phyloP scores from a whole-genome alignment of 2,113 vertebrate genomes.

The Muscicapa adusta region DNA sequence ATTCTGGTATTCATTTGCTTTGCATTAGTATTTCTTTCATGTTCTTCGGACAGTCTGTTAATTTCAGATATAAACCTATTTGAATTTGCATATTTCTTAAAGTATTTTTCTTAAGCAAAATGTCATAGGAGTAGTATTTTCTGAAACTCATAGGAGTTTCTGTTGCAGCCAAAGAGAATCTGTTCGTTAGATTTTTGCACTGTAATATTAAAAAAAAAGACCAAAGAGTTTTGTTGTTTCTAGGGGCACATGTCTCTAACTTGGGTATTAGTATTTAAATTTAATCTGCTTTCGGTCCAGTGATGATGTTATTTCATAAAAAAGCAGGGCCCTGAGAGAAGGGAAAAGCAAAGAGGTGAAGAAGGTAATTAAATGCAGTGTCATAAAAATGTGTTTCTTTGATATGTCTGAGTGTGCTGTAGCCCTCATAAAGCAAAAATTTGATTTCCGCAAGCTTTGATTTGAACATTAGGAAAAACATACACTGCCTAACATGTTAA shows the following conservation, averaged over 20 bases:
- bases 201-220: not conserved
- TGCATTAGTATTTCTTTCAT: not conserved
- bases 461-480: not conserved
- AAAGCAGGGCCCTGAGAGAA: not conserved
- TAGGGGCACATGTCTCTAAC: not conserved
- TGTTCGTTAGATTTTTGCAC: not conserved
- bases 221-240: not conserved
- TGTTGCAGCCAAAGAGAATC: not conserved
- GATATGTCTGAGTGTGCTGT: not conserved
- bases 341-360: not conserved
- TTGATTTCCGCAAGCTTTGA: not conserved
- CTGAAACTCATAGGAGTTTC: too few species aligned
- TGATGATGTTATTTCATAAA: not conserved
- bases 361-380: not conserved
- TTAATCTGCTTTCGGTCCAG: not conserved
- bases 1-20: not conserved
- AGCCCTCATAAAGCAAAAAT: not conserved
- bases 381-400: not conserved
- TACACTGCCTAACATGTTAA: not conserved
- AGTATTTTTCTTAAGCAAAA: not conserved
- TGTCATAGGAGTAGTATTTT: not conserved
- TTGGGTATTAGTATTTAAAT: not conserved
- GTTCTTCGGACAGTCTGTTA: not conserved
- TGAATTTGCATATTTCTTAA: not conserved
- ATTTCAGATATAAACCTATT: not conserved